Conservation (phyloP, 2,888 invertebrate species). For the Brenthis daphne region DNA sequence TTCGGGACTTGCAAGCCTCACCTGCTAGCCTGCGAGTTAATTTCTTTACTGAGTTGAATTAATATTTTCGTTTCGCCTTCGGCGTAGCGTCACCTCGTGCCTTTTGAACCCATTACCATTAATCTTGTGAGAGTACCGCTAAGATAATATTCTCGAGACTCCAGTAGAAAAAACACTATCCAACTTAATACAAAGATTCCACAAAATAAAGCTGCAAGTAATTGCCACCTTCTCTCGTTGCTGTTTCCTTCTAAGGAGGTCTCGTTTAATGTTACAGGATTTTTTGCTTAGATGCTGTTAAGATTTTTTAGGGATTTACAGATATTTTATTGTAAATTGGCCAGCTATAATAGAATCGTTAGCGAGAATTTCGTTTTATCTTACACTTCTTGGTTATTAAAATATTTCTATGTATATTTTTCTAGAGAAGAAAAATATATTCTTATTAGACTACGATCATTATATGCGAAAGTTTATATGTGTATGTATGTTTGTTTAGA, state of each 20-base stretch:
- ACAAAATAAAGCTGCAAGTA: constrained; percentile 36
- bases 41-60: constrained; percentile 53
- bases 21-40: constrained; percentile 33
- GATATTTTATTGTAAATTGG: constrained; percentile 19
- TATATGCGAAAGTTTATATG: too few species aligned
- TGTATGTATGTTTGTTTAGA: too few species aligned
- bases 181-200: constrained; percentile 42
- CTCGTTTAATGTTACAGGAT: constrained; percentile 17
- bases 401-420: neutral
- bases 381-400: constrained; percentile 9
- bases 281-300: constrained; percentile 18
- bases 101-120: constrained; percentile 72
- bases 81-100: constrained; percentile 62
- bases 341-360: constrained; percentile 5
- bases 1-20: constrained; percentile 40
- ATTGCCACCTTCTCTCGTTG: constrained; percentile 29
- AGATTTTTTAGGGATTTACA: constrained; percentile 19
- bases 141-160: constrained; percentile 66
- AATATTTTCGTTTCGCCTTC: constrained; percentile 61
- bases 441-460: too few species aligned
- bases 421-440: too few species aligned
- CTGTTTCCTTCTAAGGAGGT: constrained; percentile 25
- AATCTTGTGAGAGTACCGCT: constrained; percentile 64
- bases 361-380: constrained; percentile 3
- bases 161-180: constrained; percentile 66